phyloP scores from a whole-genome alignment of 92 coral and sea anemone genomes.

The Phenganax marumi region DNA sequence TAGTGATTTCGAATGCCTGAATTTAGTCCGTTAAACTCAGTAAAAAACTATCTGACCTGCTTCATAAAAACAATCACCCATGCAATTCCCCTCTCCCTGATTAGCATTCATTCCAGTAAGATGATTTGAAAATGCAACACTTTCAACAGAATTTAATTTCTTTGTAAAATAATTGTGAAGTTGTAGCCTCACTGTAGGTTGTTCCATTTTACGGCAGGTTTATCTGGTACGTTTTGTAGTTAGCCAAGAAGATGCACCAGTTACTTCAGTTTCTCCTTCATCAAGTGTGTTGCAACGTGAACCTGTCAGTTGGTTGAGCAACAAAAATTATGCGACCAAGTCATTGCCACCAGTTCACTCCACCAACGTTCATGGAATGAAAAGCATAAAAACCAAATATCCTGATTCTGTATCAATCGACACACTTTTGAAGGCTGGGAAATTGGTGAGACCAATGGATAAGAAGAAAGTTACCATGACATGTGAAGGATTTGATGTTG shows the following conservation, averaged over 20 bases:
- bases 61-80: too few relatives aligned
- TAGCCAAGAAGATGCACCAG: slow-evolving; percentile 21
- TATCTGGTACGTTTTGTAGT: slow-evolving; percentile 48
- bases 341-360: slow-evolving; percentile 8
- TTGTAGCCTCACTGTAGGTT: too few relatives aligned
- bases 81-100: too few relatives aligned
- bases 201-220: background rate
- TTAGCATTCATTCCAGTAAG: too few relatives aligned
- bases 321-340: background rate
- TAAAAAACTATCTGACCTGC: too few relatives aligned
- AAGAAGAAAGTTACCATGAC: slow-evolving; percentile 41
- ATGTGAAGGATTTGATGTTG: slow-evolving; percentile 64
- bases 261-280: background rate
- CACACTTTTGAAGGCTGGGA: slow-evolving; percentile 35
- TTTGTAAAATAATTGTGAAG: too few relatives aligned
- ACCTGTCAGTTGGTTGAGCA: too few relatives aligned
- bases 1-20: too few relatives aligned
- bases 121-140: too few relatives aligned
- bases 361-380: slow-evolving; percentile 5
- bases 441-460: slow-evolving; percentile 33
- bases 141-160: too few relatives aligned
- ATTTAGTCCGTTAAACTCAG: too few relatives aligned
- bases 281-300: too few relatives aligned
- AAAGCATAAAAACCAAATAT: slow-evolving; percentile 27
- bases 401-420: slow-evolving; percentile 59